Evolutionary conservation across 2,888 invertebrate genomes (phyloP), one percentile per base, ranked within the genome.

Genomic region (Entomobrya multifasciata): DNA sequence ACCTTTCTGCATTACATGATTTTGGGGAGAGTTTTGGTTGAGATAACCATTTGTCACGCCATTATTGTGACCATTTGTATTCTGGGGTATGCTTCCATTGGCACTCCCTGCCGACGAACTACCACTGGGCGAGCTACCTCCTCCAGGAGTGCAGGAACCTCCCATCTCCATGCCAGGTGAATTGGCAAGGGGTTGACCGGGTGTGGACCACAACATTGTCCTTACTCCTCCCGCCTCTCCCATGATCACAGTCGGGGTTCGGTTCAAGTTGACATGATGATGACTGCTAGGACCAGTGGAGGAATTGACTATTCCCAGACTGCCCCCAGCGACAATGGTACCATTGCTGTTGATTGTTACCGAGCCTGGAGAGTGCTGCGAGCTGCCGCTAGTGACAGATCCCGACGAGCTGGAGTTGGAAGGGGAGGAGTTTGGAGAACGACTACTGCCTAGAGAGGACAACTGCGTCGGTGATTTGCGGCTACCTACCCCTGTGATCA

Each of bases 141-240:
- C 84, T 10, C 87, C 88, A 17, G 82, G 86, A 49, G 85, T 77
- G 55, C 86, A 79, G 3, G 55, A 36, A 3, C 62, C 87, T 65
- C 49, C 78, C n/a, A 84, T 87, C 55, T 87, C 87, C 20, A 80
- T 60, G 20, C 86, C 88, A 15, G 89, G 76, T 11, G 60, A 62
- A 52, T 88, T 86, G 88, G 93, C 93, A 74, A 92, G 92, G 15
- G 87, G 87, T 93, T 93, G 91, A 0, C 93, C 92, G 4, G 95
- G 95, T 90, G 94, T 94, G 36, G 95, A 94, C 95, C 95, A 95
- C 85, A 95, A 94, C 95, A 95, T 95, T 57, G 95, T 95, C 83
- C 94, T 92, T 0, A 97, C 97, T 57, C 97, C 96, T 80, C 97
- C 97, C 52, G 97, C 96, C 93, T 97, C 97, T 72, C 88, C 88